Evolutionary conservation across 1,140 invertebrate genomes (phyloP).

Genomic region (Procambarus virginalis): DNA sequence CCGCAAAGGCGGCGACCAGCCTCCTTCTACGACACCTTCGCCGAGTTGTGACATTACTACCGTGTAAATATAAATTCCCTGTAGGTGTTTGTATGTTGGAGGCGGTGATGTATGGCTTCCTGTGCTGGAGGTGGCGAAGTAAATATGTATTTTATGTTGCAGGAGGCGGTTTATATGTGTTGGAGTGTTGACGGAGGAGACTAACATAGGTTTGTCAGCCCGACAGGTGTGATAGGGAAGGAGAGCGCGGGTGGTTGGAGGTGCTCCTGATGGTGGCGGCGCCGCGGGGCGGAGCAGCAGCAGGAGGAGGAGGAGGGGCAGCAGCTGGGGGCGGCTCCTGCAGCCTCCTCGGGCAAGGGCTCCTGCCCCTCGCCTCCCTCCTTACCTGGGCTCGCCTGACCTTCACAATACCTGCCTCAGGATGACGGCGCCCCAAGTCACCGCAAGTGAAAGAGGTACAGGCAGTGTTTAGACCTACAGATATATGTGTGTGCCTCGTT

Average conservation of each 20-base stretch:
- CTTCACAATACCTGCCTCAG: slow-evolving; percentile 20
- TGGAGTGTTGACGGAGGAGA: too few species aligned
- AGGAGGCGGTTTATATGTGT: too few species aligned
- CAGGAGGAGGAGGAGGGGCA: too few species aligned
- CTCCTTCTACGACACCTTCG: slow-evolving; percentile 34
- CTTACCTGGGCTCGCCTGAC: slow-evolving; percentile 22
- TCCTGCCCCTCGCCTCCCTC: slow-evolving; percentile 21
- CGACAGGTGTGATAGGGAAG: slow-evolving; percentile 1
- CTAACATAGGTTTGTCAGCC: not conserved
- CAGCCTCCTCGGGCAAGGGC: not conserved
- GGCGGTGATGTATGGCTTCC: too few species aligned
- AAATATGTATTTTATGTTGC: too few species aligned
- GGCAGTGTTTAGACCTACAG: too few species aligned
- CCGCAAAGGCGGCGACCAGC: slow-evolving; percentile 11
- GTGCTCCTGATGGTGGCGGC: not conserved
- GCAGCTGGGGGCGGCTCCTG: not conserved
- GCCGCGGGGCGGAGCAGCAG: not conserved
- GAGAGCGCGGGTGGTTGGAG: not conserved
- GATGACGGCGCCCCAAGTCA: not conserved
- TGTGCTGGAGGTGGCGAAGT: too few species aligned
- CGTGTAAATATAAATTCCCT: too few species aligned
- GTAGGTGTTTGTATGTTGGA: too few species aligned
- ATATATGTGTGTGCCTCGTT: too few species aligned
- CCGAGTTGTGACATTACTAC: slow-evolving; percentile 20
- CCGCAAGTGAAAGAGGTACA: not conserved